Conservation (phyloP, 2,888 invertebrate genomes). For the Chalcosyrphus nemorum region DNA sequence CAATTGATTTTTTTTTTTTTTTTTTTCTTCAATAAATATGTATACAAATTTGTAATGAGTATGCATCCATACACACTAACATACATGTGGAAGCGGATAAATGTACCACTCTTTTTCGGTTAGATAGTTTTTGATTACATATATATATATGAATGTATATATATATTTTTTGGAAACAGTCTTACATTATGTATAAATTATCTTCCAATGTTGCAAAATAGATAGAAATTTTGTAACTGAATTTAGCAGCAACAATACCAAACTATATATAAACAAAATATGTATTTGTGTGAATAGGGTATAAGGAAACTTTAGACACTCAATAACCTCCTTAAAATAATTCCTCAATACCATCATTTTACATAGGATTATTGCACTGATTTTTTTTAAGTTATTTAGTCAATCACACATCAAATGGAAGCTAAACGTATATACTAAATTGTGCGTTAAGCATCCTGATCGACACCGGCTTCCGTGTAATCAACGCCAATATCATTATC, state of each 20-base stretch:
- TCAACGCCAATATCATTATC: conserved; percentile 75
- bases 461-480: conserved; percentile 27
- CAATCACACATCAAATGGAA: conserved; percentile 21
- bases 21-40: conserved; percentile 17
- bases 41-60: conserved; percentile 32
- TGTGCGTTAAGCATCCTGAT: conserved; percentile 57
- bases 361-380: conserved; percentile 62
- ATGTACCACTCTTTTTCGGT: conserved; percentile 2
- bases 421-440: conserved; percentile 14
- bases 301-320: conserved; percentile 6
- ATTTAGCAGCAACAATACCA: conserved; percentile 38
- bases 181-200: conserved; percentile 61
- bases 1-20: neutral
- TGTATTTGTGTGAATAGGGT: neutral
- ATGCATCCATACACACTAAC: neutral
- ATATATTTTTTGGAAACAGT: conserved; percentile 51
- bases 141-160: neutral
- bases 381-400: neutral
- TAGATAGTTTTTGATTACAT: conserved; percentile 12
- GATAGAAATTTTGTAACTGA: conserved; percentile 15
- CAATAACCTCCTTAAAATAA: neutral
- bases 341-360: conserved; percentile 24
- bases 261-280: conserved; percentile 23
- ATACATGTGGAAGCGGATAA: neutral
- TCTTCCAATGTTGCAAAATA: conserved; percentile 24